A percentile compares a stretch with the other conserved stretches of the same genome.
phyloP scores from a whole-genome alignment of 2,797 vertebrate genomes.

The Diplodus puntazzo region DNA sequence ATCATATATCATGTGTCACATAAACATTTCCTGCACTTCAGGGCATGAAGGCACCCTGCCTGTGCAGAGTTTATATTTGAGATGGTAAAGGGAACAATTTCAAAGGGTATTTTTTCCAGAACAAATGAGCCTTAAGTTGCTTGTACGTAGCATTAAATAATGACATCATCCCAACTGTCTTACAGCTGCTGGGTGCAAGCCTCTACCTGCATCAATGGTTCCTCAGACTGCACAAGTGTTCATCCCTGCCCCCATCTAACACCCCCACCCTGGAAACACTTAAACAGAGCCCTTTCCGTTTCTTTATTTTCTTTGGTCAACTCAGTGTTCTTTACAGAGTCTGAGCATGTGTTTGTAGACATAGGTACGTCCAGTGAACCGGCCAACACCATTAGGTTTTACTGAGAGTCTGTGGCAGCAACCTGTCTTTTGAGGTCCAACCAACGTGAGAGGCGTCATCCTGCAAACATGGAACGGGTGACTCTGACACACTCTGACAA shows the following conservation, averaged over 20 bases:
- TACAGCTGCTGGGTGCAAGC: slow-evolving; percentile 63
- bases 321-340: slow-evolving; percentile 65
- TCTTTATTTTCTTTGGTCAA: slow-evolving; percentile 78
- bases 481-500: slow-evolving; percentile 64
- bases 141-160: slow-evolving; percentile 65
- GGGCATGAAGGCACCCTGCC: slow-evolving; percentile 44
- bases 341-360: slow-evolving; percentile 73
- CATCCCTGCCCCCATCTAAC: slow-evolving; percentile 54
- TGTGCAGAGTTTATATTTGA: slow-evolving; percentile 66
- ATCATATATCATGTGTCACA: slow-evolving; percentile 71
- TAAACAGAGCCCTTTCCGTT: slow-evolving; percentile 55
- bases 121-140: slow-evolving; percentile 67
- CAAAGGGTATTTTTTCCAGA: slow-evolving; percentile 69
- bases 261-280: slow-evolving; percentile 76
- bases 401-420: slow-evolving; percentile 54
- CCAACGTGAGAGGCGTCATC: slow-evolving; percentile 40
- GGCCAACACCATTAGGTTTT: slow-evolving; percentile 56
- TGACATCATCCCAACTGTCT: slow-evolving; percentile 77
- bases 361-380: slow-evolving; percentile 57
- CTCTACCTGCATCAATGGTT: slow-evolving; percentile 55
- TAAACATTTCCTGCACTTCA: slow-evolving; percentile 68
- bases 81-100: slow-evolving; percentile 58
- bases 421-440: slow-evolving; percentile 36
- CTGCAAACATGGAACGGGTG: slow-evolving; percentile 55
- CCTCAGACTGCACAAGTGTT: slow-evolving; percentile 44